A percentile compares a stretch with the other conserved stretches of the same genome.
Evolutionary conservation across 2,797 vertebrate species (phyloP).

Genomic region (Percopsis omiscomaycus): DNA sequence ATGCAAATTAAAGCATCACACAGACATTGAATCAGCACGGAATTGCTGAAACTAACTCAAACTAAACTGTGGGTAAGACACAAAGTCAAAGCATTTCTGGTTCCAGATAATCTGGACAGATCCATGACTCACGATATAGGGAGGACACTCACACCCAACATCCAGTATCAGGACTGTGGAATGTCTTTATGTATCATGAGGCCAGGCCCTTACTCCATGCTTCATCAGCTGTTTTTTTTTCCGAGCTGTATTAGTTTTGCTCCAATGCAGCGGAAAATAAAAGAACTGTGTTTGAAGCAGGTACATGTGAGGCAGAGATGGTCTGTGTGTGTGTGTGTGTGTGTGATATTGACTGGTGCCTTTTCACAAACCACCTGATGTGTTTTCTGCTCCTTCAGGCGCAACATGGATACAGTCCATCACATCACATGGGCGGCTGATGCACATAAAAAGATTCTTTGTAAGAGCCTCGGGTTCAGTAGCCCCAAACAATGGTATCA

Average conservation of each 20-base stretch:
- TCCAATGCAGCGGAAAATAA: constrained; percentile 1
- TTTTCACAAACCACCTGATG: constrained; percentile 52
- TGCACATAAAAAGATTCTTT: constrained; percentile 63
- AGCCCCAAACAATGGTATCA: background rate
- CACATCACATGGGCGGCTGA: constrained; percentile 64
- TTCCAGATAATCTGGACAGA: constrained; percentile 20
- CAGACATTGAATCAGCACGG: constrained; percentile 42
- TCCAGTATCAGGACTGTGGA: constrained; percentile 51
- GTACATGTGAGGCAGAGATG: constrained; percentile 36
- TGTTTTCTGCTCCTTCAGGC: constrained; percentile 42
- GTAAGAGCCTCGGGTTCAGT: constrained; percentile 30
- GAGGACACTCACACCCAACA: constrained; percentile 39
- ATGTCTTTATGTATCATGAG: constrained; percentile 43
- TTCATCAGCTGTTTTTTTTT: constrained; percentile 27
- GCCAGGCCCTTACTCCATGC: constrained; percentile 33
- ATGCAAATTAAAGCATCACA: constrained; percentile 57
- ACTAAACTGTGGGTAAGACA: background rate
- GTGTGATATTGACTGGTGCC: constrained; percentile 19
- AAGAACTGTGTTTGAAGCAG: constrained; percentile 17
- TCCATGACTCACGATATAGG: constrained; percentile 34
- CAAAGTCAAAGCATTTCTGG: constrained; percentile 4
- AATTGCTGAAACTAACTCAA: background rate
- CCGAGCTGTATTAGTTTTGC: constrained; percentile 16
- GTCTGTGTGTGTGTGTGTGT: background rate
- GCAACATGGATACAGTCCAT: constrained; percentile 57